A percentile compares a stretch with the other conserved stretches of the same genome.
These are phyloP conservation scores for Drosophila tanythrix DNA, from an alignment of 2,888 invertebrate species.

Conservation along the genomic window DNA sequence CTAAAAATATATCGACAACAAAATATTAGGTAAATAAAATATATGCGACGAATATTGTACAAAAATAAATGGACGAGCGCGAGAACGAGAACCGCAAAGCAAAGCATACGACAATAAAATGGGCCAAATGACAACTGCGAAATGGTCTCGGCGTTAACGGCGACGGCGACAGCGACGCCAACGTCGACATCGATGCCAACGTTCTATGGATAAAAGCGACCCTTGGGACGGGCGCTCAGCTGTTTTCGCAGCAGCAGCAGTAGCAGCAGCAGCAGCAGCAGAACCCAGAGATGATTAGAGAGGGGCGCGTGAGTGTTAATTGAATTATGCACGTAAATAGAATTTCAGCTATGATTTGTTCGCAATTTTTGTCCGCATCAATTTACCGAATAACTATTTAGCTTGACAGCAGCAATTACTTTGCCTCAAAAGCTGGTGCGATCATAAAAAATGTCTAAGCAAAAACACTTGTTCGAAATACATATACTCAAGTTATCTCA, in stretches of 20 bases:
- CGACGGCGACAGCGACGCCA: conserved; percentile 8
- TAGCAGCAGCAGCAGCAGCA: conserved; percentile 3
- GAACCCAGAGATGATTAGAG: conserved; percentile 38
- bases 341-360: neutral
- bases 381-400: neutral
- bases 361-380: neutral
- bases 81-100: conserved; percentile 51
- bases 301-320: conserved; percentile 42
- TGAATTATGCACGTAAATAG: conserved; percentile 1
- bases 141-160: conserved; percentile 27
- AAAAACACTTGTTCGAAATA: neutral
- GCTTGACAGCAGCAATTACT: neutral
- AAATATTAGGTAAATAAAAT: conserved; percentile 70
- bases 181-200: conserved; percentile 15
- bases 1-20: conserved; percentile 76
- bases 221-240: conserved; percentile 50
- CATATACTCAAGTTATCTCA: neutral
- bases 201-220: conserved; percentile 46
- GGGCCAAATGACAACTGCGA: conserved; percentile 54
- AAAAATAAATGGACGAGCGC: conserved; percentile 67
- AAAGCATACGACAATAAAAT: conserved; percentile 65
- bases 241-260: conserved; percentile 30
- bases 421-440: neutral
- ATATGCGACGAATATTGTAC: conserved; percentile 62
- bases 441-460: neutral